Conservation (phyloP, 1,140 invertebrate species). For the Ganaspis sp. region DNA sequence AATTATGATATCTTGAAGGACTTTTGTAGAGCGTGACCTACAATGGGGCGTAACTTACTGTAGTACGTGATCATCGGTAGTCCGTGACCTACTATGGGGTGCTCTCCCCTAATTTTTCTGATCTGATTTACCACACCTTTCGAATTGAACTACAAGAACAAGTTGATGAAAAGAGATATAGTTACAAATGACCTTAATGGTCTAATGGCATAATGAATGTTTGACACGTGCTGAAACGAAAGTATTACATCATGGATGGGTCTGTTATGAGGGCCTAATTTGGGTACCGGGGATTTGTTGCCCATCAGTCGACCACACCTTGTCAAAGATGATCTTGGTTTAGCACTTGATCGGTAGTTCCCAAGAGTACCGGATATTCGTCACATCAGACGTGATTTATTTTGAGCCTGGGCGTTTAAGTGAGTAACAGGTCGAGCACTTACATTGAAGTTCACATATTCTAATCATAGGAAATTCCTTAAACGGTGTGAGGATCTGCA, state of each 20-base stretch:
- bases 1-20: conserved; percentile 4
- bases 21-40: not conserved
- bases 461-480: conserved; percentile 72
- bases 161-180: not conserved
- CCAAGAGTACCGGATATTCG: conserved; percentile 20
- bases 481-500: conserved; percentile 52
- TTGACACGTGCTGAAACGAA: conserved; percentile 6
- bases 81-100: not conserved
- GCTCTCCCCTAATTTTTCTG: not conserved
- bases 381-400: conserved; percentile 52
- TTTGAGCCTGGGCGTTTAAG: conserved; percentile 56
- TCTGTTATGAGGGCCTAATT: conserved; percentile 19
- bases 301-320: not conserved
- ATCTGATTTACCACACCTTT: conserved; percentile 6
- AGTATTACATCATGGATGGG: conserved; percentile 2
- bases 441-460: conserved; percentile 70
- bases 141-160: not conserved
- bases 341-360: not conserved
- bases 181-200: conserved; percentile 12
- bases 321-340: not conserved
- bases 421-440: conserved; percentile 52
- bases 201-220: not conserved
- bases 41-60: not conserved
- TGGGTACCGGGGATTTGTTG: not conserved
- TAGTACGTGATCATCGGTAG: not conserved